These are phyloP conservation scores for Grammomys surdaster DNA, from an alignment of 2,113 vertebrate species.

Conservation along the genomic window DNA sequence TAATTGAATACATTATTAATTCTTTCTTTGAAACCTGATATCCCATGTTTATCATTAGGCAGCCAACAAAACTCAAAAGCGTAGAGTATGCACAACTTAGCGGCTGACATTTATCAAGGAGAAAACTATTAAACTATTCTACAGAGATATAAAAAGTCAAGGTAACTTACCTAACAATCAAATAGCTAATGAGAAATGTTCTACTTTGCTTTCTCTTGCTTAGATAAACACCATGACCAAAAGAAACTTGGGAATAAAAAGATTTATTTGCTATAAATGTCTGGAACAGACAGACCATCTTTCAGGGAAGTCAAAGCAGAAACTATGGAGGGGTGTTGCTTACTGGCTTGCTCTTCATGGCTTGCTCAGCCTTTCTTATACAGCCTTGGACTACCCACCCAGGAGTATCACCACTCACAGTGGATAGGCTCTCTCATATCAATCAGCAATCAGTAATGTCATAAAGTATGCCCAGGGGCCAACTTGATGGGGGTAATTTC, in stretches of 20 bases:
- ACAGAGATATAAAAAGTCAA: slow-evolving; percentile 37
- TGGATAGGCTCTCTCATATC: neutral
- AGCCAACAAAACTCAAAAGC: slow-evolving; percentile 58
- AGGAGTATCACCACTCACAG: neutral
- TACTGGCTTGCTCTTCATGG: neutral
- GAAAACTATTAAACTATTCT: slow-evolving; percentile 6
- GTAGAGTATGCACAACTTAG: slow-evolving; percentile 6
- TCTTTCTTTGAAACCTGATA: slow-evolving; percentile 78
- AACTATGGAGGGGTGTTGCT: neutral
- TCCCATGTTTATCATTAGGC: slow-evolving; percentile 67
- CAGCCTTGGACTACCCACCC: neutral
- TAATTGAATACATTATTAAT: slow-evolving; percentile 81
- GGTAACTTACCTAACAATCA: neutral
- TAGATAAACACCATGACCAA: neutral
- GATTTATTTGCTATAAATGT: neutral
- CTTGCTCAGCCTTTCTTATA: neutral
- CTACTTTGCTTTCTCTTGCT: neutral
- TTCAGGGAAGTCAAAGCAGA: neutral
- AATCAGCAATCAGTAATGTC: neutral
- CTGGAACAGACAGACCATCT: neutral
- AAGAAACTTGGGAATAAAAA: neutral
- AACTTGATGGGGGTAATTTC: neutral
- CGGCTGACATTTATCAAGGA: slow-evolving; percentile 12
- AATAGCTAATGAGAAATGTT: neutral
- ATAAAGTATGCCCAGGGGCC: neutral